These are phyloP conservation scores for Leistus spinibarbis DNA, from an alignment of 2,888 invertebrate species.

Conservation along the genomic window DNA sequence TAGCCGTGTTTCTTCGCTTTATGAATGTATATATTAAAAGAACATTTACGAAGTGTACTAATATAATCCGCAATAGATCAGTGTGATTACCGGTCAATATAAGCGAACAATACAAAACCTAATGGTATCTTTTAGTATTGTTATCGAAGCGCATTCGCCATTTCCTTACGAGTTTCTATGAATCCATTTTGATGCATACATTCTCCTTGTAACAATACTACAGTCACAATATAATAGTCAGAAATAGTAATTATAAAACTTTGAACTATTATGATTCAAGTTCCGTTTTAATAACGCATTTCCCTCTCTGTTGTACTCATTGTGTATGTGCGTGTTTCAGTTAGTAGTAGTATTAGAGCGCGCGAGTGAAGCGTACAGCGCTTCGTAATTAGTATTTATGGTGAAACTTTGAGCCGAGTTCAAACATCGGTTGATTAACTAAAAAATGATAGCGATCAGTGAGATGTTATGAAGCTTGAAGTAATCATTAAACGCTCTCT, in stretches of 20 bases:
- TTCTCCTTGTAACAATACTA: not conserved
- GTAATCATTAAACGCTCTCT: too few relatives aligned
- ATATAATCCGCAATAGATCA: too few relatives aligned
- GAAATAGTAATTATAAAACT: not conserved
- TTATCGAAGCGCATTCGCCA: not conserved
- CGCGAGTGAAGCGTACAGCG: not conserved
- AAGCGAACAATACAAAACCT: not conserved
- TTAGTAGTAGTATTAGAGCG: not conserved
- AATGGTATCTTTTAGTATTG: not conserved
- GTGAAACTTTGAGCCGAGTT: not conserved
- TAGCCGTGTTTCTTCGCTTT: too few relatives aligned
- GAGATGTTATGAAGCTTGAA: not conserved
- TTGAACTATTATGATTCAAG: not conserved
- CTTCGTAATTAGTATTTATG: not conserved
- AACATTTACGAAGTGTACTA: too few relatives aligned
- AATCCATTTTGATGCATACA: too few relatives aligned
- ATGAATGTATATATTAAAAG: too few relatives aligned
- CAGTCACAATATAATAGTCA: not conserved
- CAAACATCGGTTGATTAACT: constrained; percentile 28
- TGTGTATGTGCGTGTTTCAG: not conserved
- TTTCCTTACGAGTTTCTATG: not conserved
- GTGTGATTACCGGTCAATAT: not conserved
- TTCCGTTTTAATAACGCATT: not conserved
- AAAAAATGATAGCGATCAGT: constrained; percentile 36
- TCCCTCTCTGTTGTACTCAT: not conserved